Percentiles rank a stretch among this genome's conserved stretches.
phyloP scores from a whole-genome alignment of 1,140 invertebrate species.

The Physella acuta region DNA sequence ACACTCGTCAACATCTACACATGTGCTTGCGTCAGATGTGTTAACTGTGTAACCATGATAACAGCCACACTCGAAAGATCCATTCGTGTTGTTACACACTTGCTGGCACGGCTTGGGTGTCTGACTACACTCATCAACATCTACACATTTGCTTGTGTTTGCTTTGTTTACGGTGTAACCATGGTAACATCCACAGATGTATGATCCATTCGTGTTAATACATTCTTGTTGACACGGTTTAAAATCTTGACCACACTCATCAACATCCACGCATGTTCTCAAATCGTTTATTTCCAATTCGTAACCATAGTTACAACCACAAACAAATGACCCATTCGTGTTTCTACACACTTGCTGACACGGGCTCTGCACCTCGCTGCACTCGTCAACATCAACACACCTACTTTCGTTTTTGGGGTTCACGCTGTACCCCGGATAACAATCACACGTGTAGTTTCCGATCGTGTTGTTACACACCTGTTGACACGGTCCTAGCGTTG shows the following conservation, averaged over 20 bases:
- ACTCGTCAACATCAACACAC: conserved; percentile 26
- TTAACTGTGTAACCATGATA: background rate
- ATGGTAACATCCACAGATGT: conserved; percentile 24
- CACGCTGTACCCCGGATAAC: background rate
- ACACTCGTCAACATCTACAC: conserved; percentile 5
- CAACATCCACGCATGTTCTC: background rate
- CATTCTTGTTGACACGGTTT: background rate
- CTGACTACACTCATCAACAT: conserved; percentile 14
- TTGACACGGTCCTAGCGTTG: background rate
- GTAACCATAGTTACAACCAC: conserved; percentile 26
- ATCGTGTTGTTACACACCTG: background rate
- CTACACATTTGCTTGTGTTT: conserved; percentile 6
- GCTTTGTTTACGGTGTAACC: conserved; percentile 24
- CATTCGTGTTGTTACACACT: background rate
- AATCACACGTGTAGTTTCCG: background rate
- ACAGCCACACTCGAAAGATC: background rate
- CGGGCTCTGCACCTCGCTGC: background rate
- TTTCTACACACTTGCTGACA: conserved; percentile 30
- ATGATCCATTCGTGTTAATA: conserved; percentile 20
- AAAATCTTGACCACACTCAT: background rate
- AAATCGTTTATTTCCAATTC: background rate
- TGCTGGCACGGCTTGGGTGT: background rate
- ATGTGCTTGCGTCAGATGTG: background rate
- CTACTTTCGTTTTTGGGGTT: background rate
- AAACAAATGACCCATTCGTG: conserved; percentile 29